Base-by-base conservation (phyloP, 1,140 invertebrate genomes). In the Drosophila pallidifrons region DNA sequence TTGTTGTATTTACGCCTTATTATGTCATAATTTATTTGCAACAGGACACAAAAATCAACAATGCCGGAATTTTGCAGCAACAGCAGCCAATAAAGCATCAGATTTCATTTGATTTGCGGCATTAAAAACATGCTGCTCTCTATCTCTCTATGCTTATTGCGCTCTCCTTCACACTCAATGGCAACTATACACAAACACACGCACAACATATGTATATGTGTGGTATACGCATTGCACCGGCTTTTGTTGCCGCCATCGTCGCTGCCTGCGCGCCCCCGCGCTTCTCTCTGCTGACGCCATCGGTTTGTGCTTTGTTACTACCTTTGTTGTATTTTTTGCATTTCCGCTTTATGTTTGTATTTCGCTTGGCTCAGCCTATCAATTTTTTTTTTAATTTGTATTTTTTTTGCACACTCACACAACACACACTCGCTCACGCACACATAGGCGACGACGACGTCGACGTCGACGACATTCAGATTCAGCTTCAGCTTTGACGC, bases 301-400 rank as follows among this genome's bases (percentile, higher is more conserved):
- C 49, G 41, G 52, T 32, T 65, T 74, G n/a, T 59, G 65, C 63
- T 68, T 67, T 77, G 59, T 77, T 68, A 59, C 65, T 75, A 85
- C 82, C 81, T 79, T 87, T 87, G 82, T 88, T 88, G 83, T 77
- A 60, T 68, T 87, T 81, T 88, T 87, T 89, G 83, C 85, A 87
- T 88, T 87, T 87, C 77, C 80, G 83, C 20, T 87, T 87, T 88
- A 60, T 59, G 80, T 77, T 87, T 83, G 80, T 83, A 60, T 77
- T 88, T 87, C 69, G 69, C 67, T 25, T 71, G 61, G 60, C 68
- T 65, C 47, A 75, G 76, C 70, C 71, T 78, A 78, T 78, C 65
- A 78, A 75, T 75, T 69, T 63, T 66, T 61, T 66, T 66, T 57
- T 58, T 51, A 69, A 68, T 74, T 74, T 78, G 65, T 75, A 70